These are phyloP conservation scores for Drosophila santomea DNA, from an alignment of 1,140 invertebrate species.

Conservation along the genomic window DNA sequence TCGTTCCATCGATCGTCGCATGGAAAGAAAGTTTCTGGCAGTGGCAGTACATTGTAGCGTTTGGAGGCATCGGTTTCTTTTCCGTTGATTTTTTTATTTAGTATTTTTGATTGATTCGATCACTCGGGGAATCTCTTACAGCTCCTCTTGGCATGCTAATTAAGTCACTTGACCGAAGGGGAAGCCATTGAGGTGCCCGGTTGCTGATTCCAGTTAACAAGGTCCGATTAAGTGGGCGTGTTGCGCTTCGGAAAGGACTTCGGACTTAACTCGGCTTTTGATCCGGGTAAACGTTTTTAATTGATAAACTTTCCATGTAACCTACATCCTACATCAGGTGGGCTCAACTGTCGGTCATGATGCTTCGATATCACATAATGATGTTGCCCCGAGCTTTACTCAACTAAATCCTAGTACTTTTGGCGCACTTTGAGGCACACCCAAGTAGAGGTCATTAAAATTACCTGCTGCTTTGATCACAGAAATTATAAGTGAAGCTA, in stretches of 20 bases:
- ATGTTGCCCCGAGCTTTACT: slow-evolving; percentile 34
- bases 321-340: slow-evolving; percentile 20
- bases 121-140: slow-evolving; percentile 8
- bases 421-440: slow-evolving; percentile 52
- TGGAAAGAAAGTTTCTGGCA: slow-evolving; percentile 45
- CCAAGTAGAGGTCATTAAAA: neutral
- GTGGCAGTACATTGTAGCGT: slow-evolving; percentile 18
- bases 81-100: slow-evolving; percentile 7
- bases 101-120: slow-evolving; percentile 65
- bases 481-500: neutral
- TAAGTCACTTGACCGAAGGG: slow-evolving; percentile 65
- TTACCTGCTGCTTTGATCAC: too few species aligned
- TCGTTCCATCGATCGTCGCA: neutral
- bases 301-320: slow-evolving; percentile 46
- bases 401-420: slow-evolving; percentile 50
- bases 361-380: slow-evolving; percentile 21
- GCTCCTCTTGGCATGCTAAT: slow-evolving; percentile 72
- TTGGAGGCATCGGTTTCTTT: slow-evolving; percentile 8
- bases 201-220: slow-evolving; percentile 33
- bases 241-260: neutral
- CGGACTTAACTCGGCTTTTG: slow-evolving; percentile 11
- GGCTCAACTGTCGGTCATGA: slow-evolving; percentile 32
- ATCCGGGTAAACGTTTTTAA: slow-evolving; percentile 46
- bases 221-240: slow-evolving; percentile 42
- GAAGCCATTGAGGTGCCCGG: slow-evolving; percentile 6